phyloP scores from a whole-genome alignment of 2,797 vertebrate genomes.

The Pantherophis vulpinus region DNA sequence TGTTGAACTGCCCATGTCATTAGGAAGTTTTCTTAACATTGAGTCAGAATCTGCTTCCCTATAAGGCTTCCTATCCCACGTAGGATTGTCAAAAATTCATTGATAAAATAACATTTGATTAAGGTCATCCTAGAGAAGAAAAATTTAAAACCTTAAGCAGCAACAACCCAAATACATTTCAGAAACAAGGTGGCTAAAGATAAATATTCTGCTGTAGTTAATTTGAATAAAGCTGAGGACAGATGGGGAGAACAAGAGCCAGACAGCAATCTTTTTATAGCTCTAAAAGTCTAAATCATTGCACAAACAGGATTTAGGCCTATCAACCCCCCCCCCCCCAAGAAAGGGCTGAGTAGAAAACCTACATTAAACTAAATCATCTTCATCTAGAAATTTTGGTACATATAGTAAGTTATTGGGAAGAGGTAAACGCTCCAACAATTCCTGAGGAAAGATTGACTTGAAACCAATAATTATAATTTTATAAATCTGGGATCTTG shows the following conservation, averaged over 20 bases:
- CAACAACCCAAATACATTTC: neutral
- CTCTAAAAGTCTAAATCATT: neutral
- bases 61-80: neutral
- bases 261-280: neutral
- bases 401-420: neutral
- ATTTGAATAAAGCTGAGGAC: neutral
- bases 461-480: neutral
- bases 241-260: neutral
- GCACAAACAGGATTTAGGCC: neutral
- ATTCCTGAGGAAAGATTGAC: neutral
- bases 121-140: neutral
- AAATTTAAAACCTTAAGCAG: neutral
- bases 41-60: neutral
- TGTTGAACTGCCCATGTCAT: neutral
- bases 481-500: neutral
- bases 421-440: neutral
- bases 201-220: neutral
- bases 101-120: neutral
- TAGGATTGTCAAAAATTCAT: neutral
- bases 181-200: neutral
- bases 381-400: neutral
- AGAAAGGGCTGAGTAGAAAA: neutral
- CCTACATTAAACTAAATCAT: neutral
- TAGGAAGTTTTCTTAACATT: neutral
- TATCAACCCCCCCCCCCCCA: neutral